Evolutionary conservation across 2,888 invertebrate genomes (phyloP).

Genomic region (Nephrocerus scutellatus): DNA sequence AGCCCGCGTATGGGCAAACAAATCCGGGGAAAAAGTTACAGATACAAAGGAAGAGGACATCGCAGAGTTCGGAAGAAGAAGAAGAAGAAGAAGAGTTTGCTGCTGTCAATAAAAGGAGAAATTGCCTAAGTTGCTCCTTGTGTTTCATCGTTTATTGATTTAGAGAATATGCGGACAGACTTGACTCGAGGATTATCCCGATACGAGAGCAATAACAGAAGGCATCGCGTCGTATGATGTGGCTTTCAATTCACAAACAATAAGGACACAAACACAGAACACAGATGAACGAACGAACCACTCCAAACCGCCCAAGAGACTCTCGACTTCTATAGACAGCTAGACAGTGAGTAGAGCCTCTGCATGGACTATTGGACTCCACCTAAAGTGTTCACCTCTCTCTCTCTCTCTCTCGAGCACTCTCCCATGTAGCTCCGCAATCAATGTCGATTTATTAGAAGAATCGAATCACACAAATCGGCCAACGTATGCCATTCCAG

Average conservation of each 20-base stretch:
- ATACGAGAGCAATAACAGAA: conserved; percentile 24
- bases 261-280: conserved; percentile 5
- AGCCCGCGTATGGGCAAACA: conserved; percentile 2
- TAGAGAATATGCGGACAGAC: conserved; percentile 13
- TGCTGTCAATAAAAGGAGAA: conserved; percentile 16
- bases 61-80: neutral
- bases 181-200: conserved; percentile 20
- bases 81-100: neutral
- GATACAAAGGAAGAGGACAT: too few relatives aligned
- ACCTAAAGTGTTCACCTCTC: too few relatives aligned
- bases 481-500: conserved; percentile 21
- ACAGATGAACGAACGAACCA: too few relatives aligned
- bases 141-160: conserved; percentile 27
- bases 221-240: conserved; percentile 22
- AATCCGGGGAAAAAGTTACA: conserved; percentile 12
- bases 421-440: conserved; percentile 4
- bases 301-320: conserved; percentile 17
- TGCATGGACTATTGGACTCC: conserved; percentile 5
- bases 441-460: conserved; percentile 13
- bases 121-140: conserved; percentile 22
- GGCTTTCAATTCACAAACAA: conserved; percentile 8
- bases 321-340: conserved; percentile 12
- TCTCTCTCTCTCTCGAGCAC: too few relatives aligned
- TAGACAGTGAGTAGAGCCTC: too few relatives aligned
- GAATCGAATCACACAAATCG: conserved; percentile 23